Evolutionary conservation across 2,113 vertebrate genomes (phyloP), one percentile per base, ranked within the genome.

Genomic region (Microcebus lehilahytsara): DNA sequence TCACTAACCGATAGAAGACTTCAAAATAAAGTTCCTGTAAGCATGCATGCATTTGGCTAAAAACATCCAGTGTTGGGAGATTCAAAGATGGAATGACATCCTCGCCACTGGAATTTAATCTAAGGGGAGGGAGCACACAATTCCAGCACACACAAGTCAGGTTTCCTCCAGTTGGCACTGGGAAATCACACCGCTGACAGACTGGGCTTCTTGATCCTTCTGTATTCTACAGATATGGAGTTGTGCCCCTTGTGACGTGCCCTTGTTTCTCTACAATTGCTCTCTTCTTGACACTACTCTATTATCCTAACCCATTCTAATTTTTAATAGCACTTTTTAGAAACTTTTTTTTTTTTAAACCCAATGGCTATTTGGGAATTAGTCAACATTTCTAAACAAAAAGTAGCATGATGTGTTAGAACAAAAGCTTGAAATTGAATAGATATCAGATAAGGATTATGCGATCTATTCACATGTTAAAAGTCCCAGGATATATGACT

Each of bases 1-100:
- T 95, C 71, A 93, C 62, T 37, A 78, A 87, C 53, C 78, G 62
- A 79, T 25, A 60, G 10, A 9, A 51, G 14, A 85, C 85, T 94
- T 91, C 42, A 78, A 91, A 85, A 60, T 89, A 40, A 9, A 84
- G 49, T 78, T 60, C 19, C 74, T 60, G 19, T 20, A 27, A 27
- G 37, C 12, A 37, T 0, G 37, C 12, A 37, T 0, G n/a, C 6
- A 77, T 69, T 62, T 14, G 66, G 11, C 49, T 53, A 25, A 66
- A 95, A 94, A 64, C 16, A 40, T 32, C 51, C 72, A 34, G 37
- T 11, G 0, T 20, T 72, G 23, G 4, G 34, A 67, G 22, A 30
- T 11, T 84, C 25, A 77, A 66, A 92, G 30, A 23, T 2, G 20
- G 27, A 0, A 7, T 6, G 34, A 40, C 12, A 32, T 75, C 58